phyloP scores from a whole-genome alignment of 2,797 vertebrate species.

The Nyctalus aviator region DNA sequence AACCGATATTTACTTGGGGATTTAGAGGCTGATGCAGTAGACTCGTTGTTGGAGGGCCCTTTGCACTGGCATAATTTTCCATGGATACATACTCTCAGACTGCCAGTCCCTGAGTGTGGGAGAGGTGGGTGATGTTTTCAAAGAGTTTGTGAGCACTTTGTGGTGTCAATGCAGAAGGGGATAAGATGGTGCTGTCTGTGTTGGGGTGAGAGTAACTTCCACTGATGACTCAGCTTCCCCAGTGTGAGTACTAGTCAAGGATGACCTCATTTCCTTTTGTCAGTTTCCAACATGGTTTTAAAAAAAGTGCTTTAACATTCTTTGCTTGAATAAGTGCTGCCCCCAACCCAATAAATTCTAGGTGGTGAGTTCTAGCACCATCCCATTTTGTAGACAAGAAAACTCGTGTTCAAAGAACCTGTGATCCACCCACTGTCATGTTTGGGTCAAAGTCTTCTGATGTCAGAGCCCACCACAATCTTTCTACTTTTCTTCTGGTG shows the following conservation, averaged over 20 bases:
- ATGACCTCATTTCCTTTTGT: not conserved
- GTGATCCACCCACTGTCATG: fast-evolving
- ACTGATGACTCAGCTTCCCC: not conserved
- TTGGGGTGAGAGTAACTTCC: not conserved
- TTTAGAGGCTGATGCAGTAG: conserved; percentile 32
- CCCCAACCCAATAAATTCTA: not conserved
- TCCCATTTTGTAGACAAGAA: not conserved
- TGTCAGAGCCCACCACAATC: not conserved
- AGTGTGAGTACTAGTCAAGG: not conserved
- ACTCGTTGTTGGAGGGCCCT: conserved; percentile 7
- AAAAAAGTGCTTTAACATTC: not conserved
- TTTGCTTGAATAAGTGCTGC: not conserved
- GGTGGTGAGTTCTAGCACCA: not conserved
- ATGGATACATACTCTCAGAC: not conserved
- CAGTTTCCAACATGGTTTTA: not conserved
- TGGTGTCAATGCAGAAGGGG: not conserved
- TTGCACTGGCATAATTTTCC: conserved; percentile 21
- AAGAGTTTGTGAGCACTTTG: not conserved
- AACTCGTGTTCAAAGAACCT: not conserved
- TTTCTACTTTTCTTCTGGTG: not conserved
- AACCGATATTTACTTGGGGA: conserved; percentile 64
- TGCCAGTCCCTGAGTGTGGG: not conserved
- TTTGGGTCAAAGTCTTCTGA: not conserved
- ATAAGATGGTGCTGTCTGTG: not conserved
- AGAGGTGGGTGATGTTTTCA: not conserved